Base-by-base conservation (phyloP, 2,113 vertebrate species). In the Hippolais icterina region DNA sequence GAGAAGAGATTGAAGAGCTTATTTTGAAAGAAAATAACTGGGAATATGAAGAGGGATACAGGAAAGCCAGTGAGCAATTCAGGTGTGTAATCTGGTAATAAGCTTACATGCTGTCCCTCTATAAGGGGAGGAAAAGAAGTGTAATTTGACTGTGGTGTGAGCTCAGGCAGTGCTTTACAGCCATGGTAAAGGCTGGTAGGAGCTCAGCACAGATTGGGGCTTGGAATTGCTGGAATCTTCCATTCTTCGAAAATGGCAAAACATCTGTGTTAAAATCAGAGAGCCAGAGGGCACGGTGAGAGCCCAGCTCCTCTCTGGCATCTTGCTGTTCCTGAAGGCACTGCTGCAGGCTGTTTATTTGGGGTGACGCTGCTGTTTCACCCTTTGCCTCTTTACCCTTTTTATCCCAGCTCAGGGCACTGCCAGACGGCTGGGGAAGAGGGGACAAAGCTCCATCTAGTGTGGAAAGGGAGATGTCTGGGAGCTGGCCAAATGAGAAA, bases 371-470 rank as follows among this genome's bases (percentile, higher is more conserved):
- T 10, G 10, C 27, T 3, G 2, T 70, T 90, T 95, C 68, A 63
- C 82, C 90, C 64, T 83, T 66, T n/a, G 69, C 92, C 82, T 86
- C 74, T 63, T 83, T 49, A n/a, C 78, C 82, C 47, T 25, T 66
- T 74, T 89, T 33, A 35, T 88, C 83, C 87, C 64, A 10, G 8
- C 20, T 82, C 59, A 61, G 63, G 12, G 63, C 49, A 8, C 39
- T 53, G 80, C 91, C 47, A 76, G 69, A 31, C 2, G 8, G 10
- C 52, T 39, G 56, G 37, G 49, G 82, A 93, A 57, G 47, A 83
- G 84, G 83, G 68, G 28, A 54, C 80, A 37, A 96, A 94, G 97
- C 97, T 97, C 97, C 97, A 97, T 96, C 97, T 97, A 98, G 97
- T 97, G 96, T 97, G 76, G 81, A 53, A 93, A 92, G 39, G 35